Conservation (phyloP, 2,888 invertebrate genomes). For the Bembecia ichneumoniformis region DNA sequence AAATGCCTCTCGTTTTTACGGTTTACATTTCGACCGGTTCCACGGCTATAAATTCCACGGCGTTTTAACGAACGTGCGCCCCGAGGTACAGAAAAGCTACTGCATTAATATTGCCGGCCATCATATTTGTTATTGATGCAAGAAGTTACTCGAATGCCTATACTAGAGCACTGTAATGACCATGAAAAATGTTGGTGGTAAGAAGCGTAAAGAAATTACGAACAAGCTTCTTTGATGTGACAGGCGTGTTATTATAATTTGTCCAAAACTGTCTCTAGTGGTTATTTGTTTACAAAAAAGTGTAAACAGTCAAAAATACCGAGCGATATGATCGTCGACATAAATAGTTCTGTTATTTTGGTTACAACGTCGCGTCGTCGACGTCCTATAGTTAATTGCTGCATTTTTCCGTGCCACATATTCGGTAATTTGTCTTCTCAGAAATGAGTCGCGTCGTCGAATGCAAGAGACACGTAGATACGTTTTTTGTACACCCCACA, state of each 20-base stretch:
- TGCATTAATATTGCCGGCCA: conserved; percentile 43
- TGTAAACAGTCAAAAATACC: conserved; percentile 56
- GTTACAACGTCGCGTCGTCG: conserved; percentile 15
- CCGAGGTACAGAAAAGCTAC: conserved; percentile 35
- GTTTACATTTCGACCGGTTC: conserved; percentile 53
- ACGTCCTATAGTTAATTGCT: conserved; percentile 61
- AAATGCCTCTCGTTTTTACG: conserved; percentile 55
- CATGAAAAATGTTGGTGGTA: not conserved
- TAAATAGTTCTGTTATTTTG: conserved; percentile 59
- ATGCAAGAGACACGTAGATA: conserved; percentile 64
- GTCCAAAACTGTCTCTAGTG: conserved; percentile 17
- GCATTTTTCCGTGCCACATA: conserved; percentile 61
- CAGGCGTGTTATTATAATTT: conserved; percentile 28
- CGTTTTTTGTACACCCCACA: conserved; percentile 50
- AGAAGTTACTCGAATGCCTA: conserved; percentile 20
- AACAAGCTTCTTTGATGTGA: conserved; percentile 12
- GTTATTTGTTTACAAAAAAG: conserved; percentile 31
- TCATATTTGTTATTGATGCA: conserved; percentile 51
- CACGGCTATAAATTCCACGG: conserved; percentile 44
- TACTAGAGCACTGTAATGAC: not conserved
- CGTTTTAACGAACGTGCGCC: conserved; percentile 44
- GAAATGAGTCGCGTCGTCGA: conserved; percentile 72
- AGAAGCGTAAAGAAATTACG: not conserved
- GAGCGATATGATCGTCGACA: conserved; percentile 53
- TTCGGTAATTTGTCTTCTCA: conserved; percentile 70